Conservation (phyloP, 2,888 invertebrate genomes). For the Pyralis farinalis region DNA sequence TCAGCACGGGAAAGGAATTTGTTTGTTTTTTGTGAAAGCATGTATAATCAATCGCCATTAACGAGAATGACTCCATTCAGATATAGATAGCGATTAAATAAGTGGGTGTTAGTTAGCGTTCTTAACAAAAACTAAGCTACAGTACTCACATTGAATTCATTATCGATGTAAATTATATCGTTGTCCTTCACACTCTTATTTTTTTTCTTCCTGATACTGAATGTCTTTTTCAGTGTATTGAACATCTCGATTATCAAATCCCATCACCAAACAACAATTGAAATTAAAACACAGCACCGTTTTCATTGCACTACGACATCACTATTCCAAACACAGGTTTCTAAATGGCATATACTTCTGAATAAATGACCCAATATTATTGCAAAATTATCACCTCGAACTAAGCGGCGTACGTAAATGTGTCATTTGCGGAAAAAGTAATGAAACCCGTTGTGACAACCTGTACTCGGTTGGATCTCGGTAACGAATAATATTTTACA, state of each 20-base stretch:
- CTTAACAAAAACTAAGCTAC: too few species aligned
- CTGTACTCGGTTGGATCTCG: background rate
- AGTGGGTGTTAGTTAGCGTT: too few species aligned
- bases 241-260: constrained; percentile 28
- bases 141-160: constrained; percentile 35
- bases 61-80: constrained; percentile 24
- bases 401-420: background rate
- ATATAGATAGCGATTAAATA: too few species aligned
- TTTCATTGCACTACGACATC: too few species aligned
- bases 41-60: constrained; percentile 31
- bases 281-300: too few species aligned
- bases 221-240: constrained; percentile 37
- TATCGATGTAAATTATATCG: constrained; percentile 10
- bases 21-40: constrained; percentile 55
- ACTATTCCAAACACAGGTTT: too few species aligned
- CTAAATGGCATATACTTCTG: too few species aligned
- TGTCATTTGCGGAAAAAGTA: background rate
- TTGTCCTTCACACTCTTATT: constrained; percentile 28
- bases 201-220: constrained; percentile 41
- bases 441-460: background rate
- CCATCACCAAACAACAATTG: too few species aligned
- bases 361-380: background rate
- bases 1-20: constrained; percentile 55
- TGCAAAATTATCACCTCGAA: background rate
- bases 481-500: constrained; percentile 35